Conservation (phyloP, 2,113 vertebrate genomes). For the Tretioscincus oriximinensis region DNA sequence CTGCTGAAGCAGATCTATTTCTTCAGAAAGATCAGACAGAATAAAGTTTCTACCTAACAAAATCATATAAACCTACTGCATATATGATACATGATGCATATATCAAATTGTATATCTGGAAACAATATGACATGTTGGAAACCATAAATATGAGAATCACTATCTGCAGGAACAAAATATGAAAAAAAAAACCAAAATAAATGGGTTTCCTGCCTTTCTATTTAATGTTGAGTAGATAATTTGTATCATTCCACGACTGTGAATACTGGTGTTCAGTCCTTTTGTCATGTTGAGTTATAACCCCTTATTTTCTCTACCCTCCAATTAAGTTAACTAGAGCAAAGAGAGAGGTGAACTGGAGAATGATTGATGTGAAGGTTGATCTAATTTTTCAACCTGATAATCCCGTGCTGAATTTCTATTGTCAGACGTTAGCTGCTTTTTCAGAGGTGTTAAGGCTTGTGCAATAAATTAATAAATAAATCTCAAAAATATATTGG, state of each 20-base stretch:
- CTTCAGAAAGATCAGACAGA: background rate
- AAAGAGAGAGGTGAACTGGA: rapidly evolving
- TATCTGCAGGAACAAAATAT: background rate
- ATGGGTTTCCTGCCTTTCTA: background rate
- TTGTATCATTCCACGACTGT: background rate
- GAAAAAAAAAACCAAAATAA: background rate
- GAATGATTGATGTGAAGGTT: background rate
- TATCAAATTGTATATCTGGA: background rate
- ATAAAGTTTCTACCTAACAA: background rate
- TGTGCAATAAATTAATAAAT: background rate
- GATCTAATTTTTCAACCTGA: slow-evolving; percentile 51
- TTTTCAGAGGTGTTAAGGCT: background rate
- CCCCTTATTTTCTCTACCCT: background rate
- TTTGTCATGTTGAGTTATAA: background rate
- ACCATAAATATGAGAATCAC: rapidly evolving
- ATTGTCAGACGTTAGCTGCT: background rate
- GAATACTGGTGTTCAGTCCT: background rate
- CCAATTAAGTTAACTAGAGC: background rate
- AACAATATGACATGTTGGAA: background rate
- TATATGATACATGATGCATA: too few species aligned
- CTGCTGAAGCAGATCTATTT: background rate
- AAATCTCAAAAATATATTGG: background rate
- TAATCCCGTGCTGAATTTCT: slow-evolving; percentile 53
- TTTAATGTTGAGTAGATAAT: rapidly evolving
- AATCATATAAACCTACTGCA: rapidly evolving